Percentiles rank a stretch among this genome's conserved stretches.
phyloP scores from a whole-genome alignment of 2,797 vertebrate species.

The Decapterus maruadsi region DNA sequence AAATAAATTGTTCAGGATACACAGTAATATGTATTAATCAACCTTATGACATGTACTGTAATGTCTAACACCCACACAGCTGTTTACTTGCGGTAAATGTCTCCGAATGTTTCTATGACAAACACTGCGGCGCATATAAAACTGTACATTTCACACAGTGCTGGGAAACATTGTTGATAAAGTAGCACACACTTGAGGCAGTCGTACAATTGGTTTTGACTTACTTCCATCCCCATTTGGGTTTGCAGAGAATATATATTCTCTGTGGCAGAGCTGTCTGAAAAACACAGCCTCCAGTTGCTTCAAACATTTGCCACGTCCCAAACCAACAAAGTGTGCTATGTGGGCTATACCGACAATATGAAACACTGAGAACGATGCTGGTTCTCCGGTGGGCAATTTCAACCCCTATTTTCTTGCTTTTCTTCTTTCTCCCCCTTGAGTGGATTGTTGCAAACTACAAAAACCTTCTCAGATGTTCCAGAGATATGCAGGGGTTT shows the following conservation, averaged over 20 bases:
- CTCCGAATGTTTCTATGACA: conserved; percentile 32
- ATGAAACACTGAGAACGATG: conserved; percentile 33
- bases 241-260: conserved; percentile 50
- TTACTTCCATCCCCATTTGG: conserved; percentile 55
- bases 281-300: conserved; percentile 49
- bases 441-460: conserved; percentile 33
- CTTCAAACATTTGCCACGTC: conserved; percentile 61
- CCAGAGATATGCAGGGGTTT: conserved; percentile 24
- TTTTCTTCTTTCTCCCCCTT: conserved; percentile 17
- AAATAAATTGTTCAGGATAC: background rate
- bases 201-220: conserved; percentile 43
- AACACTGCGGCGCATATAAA: conserved; percentile 15
- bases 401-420: conserved; percentile 37
- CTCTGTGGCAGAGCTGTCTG: conserved; percentile 51
- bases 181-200: conserved; percentile 45
- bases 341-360: conserved; percentile 34
- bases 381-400: conserved; percentile 41
- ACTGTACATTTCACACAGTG: conserved; percentile 28
- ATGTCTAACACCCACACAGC: background rate
- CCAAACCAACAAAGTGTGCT: conserved; percentile 38
- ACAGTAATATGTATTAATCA: background rate
- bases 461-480: conserved; percentile 38
- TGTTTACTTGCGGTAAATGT: background rate
- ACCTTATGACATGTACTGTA: background rate
- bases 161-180: conserved; percentile 37